Conservation (phyloP, 2,888 invertebrate species). For the Limnephilus marmoratus region DNA sequence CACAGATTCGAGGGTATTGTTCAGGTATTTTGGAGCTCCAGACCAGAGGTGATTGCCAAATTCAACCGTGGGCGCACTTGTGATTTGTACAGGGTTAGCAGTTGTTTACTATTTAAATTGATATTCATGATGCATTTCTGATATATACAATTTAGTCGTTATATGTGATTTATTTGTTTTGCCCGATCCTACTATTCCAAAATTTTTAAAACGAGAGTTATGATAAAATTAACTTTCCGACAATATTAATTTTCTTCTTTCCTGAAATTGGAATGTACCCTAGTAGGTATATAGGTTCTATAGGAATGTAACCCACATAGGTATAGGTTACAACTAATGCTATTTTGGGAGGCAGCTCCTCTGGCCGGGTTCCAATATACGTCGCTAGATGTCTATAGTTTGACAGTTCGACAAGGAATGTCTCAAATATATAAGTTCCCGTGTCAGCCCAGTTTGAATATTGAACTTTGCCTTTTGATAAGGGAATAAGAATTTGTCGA, state of each 20-base stretch:
- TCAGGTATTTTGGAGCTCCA: too few relatives aligned
- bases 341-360: neutral
- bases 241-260: neutral
- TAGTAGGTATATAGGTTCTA: neutral
- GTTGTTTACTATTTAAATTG: too few relatives aligned
- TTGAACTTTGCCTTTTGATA: neutral
- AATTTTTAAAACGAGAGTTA: too few relatives aligned
- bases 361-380: constrained; percentile 25
- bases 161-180: too few relatives aligned
- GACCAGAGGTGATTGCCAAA: too few relatives aligned
- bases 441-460: neutral
- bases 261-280: neutral
- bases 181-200: too few relatives aligned
- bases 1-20: too few relatives aligned
- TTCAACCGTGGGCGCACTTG: too few relatives aligned
- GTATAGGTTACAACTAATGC: neutral
- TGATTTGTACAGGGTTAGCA: too few relatives aligned
- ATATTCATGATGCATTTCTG: too few relatives aligned
- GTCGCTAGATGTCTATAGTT: constrained; percentile 24
- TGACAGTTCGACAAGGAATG: constrained; percentile 22
- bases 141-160: too few relatives aligned
- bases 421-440: neutral
- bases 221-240: neutral
- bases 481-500: neutral
- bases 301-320: too few relatives aligned